Evolutionary conservation across 1,140 invertebrate genomes (phyloP).

Genomic region (Pachypsylla venusta): DNA sequence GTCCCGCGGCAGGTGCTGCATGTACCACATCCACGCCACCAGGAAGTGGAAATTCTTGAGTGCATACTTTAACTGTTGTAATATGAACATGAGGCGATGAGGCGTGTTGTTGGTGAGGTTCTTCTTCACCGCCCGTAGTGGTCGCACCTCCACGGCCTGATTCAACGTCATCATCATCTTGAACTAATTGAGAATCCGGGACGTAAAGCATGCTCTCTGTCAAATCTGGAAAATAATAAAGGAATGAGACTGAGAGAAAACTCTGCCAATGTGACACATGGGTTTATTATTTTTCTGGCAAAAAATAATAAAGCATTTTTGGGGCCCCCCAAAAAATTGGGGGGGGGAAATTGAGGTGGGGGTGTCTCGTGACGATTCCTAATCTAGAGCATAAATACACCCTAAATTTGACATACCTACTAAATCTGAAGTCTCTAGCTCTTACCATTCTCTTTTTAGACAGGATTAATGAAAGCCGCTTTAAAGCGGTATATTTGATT

Average conservation of each 20-base stretch:
- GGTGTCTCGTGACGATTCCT: too few relatives aligned
- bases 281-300: too few relatives aligned
- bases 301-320: too few relatives aligned
- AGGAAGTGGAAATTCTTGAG: conserved; percentile 68
- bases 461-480: too few relatives aligned
- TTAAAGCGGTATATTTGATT: too few relatives aligned
- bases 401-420: too few relatives aligned
- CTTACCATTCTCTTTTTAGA: too few relatives aligned
- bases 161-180: conserved; percentile 54
- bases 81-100: conserved; percentile 40
- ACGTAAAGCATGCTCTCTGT: conserved; percentile 71
- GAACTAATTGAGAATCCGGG: conserved; percentile 72
- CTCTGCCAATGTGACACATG: too few relatives aligned
- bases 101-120: conserved; percentile 25
- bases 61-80: conserved; percentile 53
- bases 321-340: too few relatives aligned
- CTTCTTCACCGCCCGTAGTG: conserved; percentile 19
- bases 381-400: too few relatives aligned
- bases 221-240: conserved; percentile 30
- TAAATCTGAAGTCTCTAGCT: too few relatives aligned
- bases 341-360: too few relatives aligned
- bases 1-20: conserved; percentile 84
- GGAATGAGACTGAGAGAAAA: conserved; percentile 10
- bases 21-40: conserved; percentile 80
- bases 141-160: conserved; percentile 13